Evolutionary conservation across 2,888 invertebrate genomes (phyloP), one percentile per base, ranked within the genome.

Genomic region (Erannis defoliaria): DNA sequence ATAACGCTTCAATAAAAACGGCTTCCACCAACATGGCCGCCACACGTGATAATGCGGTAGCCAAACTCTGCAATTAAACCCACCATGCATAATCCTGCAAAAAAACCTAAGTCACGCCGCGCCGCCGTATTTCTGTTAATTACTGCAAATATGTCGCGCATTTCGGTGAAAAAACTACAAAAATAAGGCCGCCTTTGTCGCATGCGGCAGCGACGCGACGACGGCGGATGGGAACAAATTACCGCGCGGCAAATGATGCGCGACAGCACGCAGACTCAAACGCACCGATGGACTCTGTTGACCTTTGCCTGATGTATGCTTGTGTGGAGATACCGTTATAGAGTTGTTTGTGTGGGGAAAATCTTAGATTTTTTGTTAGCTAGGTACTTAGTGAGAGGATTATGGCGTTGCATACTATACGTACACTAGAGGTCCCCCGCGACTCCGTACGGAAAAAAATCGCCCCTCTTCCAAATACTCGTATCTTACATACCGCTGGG

Each of bases 141-240:
- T 90, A 90, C 88, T 82, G 76, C 86, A 89, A 89, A 90, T 90
- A 89, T 88, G 86, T 83, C 77, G 69, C 68, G 62, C 72, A 70
- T 74, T 76, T 73, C 31, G 64, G 26, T 31, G 63, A 62, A 64
- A 63, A 66, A 50, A 35, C 48, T 33, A 51, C 59, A 64, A 56
- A 42, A 29, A 45, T 29, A 46, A 43, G 51, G 63, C 53, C 55
- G 50, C 49, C 66, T 72, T 68, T 73, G 68, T 65, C 51, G 56
- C 62, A 64, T 66, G 67, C 68, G 66, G 43, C 62, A 67, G 55
- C 61, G 55, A 45, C 73, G 75, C 61, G 55, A 40, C 73, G 75
- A 74, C 68, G 72, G 71, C 76, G 77, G 75, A 75, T 72, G 74
- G 67, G 68, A 77, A 81, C 88, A 84, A 87, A 87, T 88, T 80